phyloP scores from a whole-genome alignment of 2,797 vertebrate genomes.

The Epinephelus awoara region DNA sequence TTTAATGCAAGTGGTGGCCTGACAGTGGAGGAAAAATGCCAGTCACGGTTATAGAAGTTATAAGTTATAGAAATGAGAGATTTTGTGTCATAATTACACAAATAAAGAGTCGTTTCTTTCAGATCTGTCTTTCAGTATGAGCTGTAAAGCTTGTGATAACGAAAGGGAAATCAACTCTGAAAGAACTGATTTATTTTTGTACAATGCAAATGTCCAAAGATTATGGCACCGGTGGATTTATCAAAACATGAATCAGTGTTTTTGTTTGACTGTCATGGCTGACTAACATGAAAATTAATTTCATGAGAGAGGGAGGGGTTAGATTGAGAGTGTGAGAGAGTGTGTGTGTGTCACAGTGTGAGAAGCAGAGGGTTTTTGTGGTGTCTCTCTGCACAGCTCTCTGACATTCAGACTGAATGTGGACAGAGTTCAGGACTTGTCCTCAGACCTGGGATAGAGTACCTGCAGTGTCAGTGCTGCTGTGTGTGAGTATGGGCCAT shows the following conservation, averaged over 20 bases:
- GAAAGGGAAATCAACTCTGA: conserved; percentile 11
- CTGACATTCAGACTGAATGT: conserved; percentile 13
- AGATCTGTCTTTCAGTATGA: neutral
- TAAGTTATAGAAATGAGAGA: neutral
- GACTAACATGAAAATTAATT: conserved; percentile 36
- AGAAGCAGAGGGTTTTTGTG: conserved; percentile 18
- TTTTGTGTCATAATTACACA: neutral
- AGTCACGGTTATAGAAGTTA: neutral
- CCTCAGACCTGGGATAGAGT: conserved; percentile 26
- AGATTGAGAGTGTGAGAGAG: neutral
- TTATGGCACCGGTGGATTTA: conserved; percentile 22
- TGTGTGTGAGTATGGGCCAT: conserved; percentile 71
- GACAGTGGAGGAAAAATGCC: neutral
- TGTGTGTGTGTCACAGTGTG: neutral
- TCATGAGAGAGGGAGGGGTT: conserved; percentile 14
- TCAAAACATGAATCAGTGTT: conserved; percentile 71
- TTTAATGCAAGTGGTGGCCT: neutral
- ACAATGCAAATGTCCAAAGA: conserved; percentile 37
- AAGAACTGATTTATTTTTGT: conserved; percentile 30
- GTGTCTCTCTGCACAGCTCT: conserved; percentile 33
- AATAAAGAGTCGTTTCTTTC: neutral
- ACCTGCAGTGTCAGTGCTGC: conserved; percentile 17
- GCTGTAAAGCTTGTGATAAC: too few relatives aligned
- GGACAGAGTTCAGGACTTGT: conserved; percentile 28
- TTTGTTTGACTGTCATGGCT: conserved; percentile 58